A percentile compares a stretch with the other conserved stretches of the same genome.
Evolutionary conservation across 2,113 vertebrate species (phyloP).

Genomic region (Mirounga angustirostris): DNA sequence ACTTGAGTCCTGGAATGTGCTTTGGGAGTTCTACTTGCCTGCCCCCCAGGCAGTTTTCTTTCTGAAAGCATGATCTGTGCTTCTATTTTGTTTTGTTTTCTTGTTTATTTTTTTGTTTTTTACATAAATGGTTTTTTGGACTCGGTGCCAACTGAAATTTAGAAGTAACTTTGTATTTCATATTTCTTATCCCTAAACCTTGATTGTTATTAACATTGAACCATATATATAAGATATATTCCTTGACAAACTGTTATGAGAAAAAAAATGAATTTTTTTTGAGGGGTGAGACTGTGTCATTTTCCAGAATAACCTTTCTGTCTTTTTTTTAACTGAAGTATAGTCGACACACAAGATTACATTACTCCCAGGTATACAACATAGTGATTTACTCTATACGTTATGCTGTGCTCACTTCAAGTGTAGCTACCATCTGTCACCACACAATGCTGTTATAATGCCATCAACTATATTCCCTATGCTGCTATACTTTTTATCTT

Average conservation of each 20-base stretch:
- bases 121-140: not conserved
- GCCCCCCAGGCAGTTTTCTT: not conserved
- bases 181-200: constrained; percentile 5
- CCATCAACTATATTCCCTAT: not conserved
- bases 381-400: not conserved
- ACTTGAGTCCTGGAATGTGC: constrained; percentile 22
- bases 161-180: constrained; percentile 42
- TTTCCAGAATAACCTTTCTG: not conserved
- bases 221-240: not conserved
- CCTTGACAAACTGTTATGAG: constrained; percentile 23
- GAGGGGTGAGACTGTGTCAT: not conserved
- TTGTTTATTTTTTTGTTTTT: not conserved
- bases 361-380: not conserved
- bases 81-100: not conserved
- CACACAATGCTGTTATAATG: not conserved
- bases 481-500: not conserved
- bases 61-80: not conserved
- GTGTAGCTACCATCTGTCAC: not conserved
- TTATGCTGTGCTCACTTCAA: not conserved
- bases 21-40: not conserved
- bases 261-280: not conserved
- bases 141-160: constrained; percentile 39
- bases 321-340: not conserved
- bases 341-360: not conserved
- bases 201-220: not conserved